phyloP scores from a whole-genome alignment of 2,888 invertebrate species.

The Papilio gigon region DNA sequence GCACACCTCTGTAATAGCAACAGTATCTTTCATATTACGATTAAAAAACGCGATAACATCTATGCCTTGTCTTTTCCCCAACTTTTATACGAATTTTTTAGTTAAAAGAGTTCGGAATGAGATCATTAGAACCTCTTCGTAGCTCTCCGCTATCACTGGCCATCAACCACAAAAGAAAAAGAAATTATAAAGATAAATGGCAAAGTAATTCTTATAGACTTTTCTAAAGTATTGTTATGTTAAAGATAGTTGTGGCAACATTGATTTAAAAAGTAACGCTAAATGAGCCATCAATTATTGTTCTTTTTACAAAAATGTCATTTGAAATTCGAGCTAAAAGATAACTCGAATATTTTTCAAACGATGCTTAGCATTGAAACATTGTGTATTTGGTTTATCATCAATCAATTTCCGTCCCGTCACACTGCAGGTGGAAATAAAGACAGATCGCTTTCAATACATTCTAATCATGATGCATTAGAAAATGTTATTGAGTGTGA shows the following conservation, averaged over 20 bases:
- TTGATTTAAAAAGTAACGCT: too few relatives aligned
- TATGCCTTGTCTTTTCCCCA: not conserved
- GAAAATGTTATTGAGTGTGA: conserved; percentile 16
- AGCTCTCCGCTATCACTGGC: too few relatives aligned
- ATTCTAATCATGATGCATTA: conserved; percentile 33
- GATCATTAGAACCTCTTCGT: too few relatives aligned
- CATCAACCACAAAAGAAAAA: not conserved
- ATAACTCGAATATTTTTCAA: not conserved
- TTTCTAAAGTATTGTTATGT: too few relatives aligned
- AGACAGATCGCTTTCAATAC: conserved; percentile 46
- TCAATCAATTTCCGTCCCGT: conserved; percentile 50
- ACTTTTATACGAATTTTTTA: not conserved
- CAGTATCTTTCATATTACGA: conserved; percentile 2
- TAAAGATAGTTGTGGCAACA: too few relatives aligned
- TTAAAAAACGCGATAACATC: not conserved
- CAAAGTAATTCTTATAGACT: too few relatives aligned
- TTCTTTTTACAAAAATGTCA: too few relatives aligned
- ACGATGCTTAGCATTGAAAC: conserved; percentile 27
- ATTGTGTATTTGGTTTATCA: conserved; percentile 38
- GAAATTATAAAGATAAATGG: not conserved
- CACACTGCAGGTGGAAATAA: conserved; percentile 46
- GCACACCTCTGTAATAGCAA: not conserved
- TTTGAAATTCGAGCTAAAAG: too few relatives aligned
- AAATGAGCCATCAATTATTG: too few relatives aligned
- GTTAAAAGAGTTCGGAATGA: not conserved